phyloP scores from a whole-genome alignment of 2,113 vertebrate genomes.

The Festucalex cinctus region DNA sequence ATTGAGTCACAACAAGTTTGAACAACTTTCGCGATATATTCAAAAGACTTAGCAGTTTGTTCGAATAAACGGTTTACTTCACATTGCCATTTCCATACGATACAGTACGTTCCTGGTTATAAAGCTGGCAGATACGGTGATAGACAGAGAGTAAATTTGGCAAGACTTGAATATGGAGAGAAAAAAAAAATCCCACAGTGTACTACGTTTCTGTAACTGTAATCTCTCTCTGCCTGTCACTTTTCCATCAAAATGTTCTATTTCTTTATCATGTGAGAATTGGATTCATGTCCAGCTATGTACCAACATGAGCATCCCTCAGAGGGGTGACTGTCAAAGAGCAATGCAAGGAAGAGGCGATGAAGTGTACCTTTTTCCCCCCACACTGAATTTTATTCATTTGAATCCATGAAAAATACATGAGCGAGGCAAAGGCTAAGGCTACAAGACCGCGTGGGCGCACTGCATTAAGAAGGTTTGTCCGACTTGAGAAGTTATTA shows the following conservation, averaged over 20 bases:
- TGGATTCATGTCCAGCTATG: constrained; percentile 55
- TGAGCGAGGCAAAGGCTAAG: constrained; percentile 24
- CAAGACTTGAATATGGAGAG: no score
- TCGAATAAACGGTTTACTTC: no score
- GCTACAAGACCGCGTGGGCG: constrained; percentile 28
- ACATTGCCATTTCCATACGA: no score
- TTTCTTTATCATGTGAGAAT: constrained; percentile 50
- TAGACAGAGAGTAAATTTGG: no score
- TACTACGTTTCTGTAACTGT: no score
- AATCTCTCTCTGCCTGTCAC: background rate
- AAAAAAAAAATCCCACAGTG: no score
- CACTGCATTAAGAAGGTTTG: constrained; percentile 57
- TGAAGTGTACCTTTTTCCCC: constrained; percentile 48
- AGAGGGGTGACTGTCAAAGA: constrained; percentile 50
- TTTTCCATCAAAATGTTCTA: constrained; percentile 38
- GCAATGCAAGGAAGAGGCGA: constrained; percentile 32
- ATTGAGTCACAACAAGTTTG: no score
- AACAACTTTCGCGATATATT: no score
- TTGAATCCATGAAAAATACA: constrained; percentile 63
- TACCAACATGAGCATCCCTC: constrained; percentile 49
- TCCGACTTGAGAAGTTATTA: constrained; percentile 44
- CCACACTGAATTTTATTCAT: constrained; percentile 65
- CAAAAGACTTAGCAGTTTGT: no score
- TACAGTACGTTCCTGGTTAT: no score
- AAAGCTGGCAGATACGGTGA: no score